Base-by-base conservation (phyloP, 2,888 invertebrate genomes). In the Scelioninae gen. 1 region DNA sequence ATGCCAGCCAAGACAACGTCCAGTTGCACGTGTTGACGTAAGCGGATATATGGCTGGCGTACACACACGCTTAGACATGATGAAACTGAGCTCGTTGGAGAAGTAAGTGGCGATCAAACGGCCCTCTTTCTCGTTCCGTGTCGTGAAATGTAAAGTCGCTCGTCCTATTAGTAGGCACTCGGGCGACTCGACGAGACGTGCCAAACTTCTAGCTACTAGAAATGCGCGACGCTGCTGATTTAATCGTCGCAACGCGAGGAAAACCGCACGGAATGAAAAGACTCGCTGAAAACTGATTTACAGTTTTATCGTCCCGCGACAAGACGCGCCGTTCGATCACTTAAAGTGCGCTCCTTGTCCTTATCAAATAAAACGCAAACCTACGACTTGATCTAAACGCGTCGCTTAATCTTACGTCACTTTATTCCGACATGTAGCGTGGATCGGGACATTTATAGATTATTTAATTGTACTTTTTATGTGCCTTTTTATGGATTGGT, bases 151-250 rank as follows among this genome's bases (percentile, higher is more conserved):
- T 84, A 85, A 85, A 85, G 82, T 85, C 82, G 68, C 79, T 66
- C 75, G 47, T 56, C 78, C 83, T 85, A 84, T 86, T 85, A 86
- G 84, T 81, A 85, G 79, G 82, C 76, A 84, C 83, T 85, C 74
- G 82, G 63, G 62, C 82, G 76, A 75, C 79, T 83, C 65, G 55
- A 62, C 60, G 77, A 71, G 78, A 85, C 75, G 82, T 78, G 82
- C 82, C 56, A 65, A 62, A 62, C 51, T 74, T 55, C 56, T 83
- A 51, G 62, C 79, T 34, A 68, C 51, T 68, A 16, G 60, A 47
- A 66, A 68, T 56, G 60, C 79, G 56, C 74, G 29, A 43, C 65
- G 75, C 71, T 49, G 78, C 55, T 75, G 84, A 85, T 85, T 84
- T 82, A 83, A 82, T 85, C 83, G 79, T 71, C 53, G 63, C 74